Evolutionary conservation across 2,888 invertebrate genomes (phyloP).

Genomic region (Athalia cordata): DNA sequence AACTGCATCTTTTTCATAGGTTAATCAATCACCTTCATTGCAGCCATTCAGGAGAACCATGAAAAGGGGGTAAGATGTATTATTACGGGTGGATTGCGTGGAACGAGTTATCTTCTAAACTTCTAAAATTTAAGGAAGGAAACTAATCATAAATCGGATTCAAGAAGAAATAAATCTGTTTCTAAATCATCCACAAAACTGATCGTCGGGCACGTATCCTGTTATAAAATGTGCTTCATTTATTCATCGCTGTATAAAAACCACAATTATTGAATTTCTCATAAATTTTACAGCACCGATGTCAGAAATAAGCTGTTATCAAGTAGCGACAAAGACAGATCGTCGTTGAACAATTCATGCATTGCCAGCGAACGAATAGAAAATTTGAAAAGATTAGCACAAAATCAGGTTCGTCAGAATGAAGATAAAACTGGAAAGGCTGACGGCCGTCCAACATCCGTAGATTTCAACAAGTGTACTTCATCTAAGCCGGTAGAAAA

Average conservation of each 20-base stretch:
- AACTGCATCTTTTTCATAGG: no score
- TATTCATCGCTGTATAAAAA: no score
- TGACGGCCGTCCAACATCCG: background rate
- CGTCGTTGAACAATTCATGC: slow-evolving; percentile 12
- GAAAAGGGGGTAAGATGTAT: slow-evolving; percentile 28
- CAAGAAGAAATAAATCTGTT: slow-evolving; percentile 24
- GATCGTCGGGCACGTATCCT: background rate
- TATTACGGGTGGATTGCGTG: background rate
- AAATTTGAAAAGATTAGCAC: background rate
- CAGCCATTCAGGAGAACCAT: background rate
- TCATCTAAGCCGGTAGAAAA: background rate
- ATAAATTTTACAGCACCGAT: background rate
- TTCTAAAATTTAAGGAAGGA: background rate
- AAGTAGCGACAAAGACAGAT: slow-evolving; percentile 4
- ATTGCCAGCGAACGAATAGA: background rate
- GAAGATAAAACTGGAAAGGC: slow-evolving; percentile 7
- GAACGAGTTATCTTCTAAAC: background rate
- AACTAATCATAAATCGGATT: background rate
- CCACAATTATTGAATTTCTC: background rate
- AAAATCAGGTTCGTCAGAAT: background rate
- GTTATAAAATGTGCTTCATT: background rate
- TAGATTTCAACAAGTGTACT: background rate
- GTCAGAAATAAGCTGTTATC: slow-evolving; percentile 9
- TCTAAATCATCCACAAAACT: slow-evolving; percentile 27
- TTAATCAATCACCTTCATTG: background rate